These are phyloP conservation scores for Strix aluco DNA, from an alignment of 2,113 vertebrate species.

Conservation along the genomic window DNA sequence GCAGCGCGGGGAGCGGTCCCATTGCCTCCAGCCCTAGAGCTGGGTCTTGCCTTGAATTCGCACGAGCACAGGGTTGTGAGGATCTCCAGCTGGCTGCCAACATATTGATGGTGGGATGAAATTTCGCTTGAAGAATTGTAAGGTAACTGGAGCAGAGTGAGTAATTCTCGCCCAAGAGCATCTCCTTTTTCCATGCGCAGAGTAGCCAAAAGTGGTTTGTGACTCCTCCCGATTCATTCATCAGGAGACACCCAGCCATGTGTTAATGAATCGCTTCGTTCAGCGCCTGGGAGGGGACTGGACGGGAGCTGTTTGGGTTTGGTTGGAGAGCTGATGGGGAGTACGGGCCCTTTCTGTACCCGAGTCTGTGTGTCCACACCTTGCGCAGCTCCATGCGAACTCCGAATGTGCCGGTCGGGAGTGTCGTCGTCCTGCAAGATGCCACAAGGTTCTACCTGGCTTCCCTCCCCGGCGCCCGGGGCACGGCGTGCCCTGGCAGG, in stretches of 20 bases:
- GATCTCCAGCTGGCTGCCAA: conserved; percentile 56
- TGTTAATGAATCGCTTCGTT: neutral
- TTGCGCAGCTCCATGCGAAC: neutral
- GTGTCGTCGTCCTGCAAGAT: neutral
- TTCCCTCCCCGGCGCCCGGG: neutral
- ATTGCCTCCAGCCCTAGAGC: neutral
- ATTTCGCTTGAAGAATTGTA: neutral
- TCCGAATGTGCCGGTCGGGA: fast-evolving
- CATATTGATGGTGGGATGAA: conserved; percentile 56
- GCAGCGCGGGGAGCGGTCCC: neutral
- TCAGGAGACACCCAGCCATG: neutral
- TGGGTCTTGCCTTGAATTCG: neutral
- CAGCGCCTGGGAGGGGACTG: neutral
- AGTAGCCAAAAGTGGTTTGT: neutral
- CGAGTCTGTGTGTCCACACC: fast-evolving
- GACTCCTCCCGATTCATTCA: neutral
- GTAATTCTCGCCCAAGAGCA: conserved; percentile 5
- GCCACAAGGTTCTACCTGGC: neutral
- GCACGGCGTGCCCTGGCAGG: neutral
- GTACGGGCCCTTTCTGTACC: neutral
- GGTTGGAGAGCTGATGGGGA: neutral
- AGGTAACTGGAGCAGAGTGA: conserved; percentile 61
- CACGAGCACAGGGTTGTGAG: neutral
- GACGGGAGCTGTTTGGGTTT: fast-evolving
- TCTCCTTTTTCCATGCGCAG: neutral